Percentiles rank a stretch among this genome's conserved stretches.
Evolutionary conservation across 2,888 invertebrate genomes (phyloP).

Genomic region (Nomada fabriciana): DNA sequence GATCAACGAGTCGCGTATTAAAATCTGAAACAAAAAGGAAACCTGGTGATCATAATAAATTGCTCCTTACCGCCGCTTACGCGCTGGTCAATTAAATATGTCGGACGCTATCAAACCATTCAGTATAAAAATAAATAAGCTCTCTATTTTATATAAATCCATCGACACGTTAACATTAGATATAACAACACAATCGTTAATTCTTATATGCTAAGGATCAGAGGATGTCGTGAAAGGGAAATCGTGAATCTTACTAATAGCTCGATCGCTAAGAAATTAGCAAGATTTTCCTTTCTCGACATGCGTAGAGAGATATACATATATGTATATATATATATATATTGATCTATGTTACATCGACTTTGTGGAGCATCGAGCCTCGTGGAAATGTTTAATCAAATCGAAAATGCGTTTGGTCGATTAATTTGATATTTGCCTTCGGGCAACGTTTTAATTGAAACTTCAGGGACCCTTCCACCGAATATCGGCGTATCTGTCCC

Average conservation of each 20-base stretch:
- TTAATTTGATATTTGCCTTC: constrained; percentile 36
- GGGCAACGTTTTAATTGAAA: constrained; percentile 18
- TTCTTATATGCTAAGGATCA: constrained; percentile 36
- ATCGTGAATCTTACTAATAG: not conserved
- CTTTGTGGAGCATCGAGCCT: constrained; percentile 2
- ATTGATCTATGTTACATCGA: constrained; percentile 13
- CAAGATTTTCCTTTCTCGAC: constrained; percentile 18
- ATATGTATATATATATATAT: not conserved
- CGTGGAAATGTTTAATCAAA: constrained; percentile 39
- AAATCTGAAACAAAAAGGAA: constrained; percentile 37
- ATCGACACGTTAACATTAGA: constrained; percentile 64
- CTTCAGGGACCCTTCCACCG: not conserved
- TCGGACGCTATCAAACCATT: constrained; percentile 53
- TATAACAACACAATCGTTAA: constrained; percentile 42
- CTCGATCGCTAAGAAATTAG: not conserved
- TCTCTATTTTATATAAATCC: constrained; percentile 72
- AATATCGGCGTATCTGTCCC: not conserved
- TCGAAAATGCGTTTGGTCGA: constrained; percentile 8
- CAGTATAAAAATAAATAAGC: constrained; percentile 79
- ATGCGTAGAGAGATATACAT: not conserved
- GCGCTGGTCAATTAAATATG: constrained; percentile 46
- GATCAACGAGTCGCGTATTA: constrained; percentile 14
- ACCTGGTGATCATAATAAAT: constrained; percentile 21
- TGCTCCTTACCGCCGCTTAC: not conserved
- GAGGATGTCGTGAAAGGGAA: constrained; percentile 13